Evolutionary conservation across 1,140 invertebrate species (phyloP).

Genomic region (Heliothis subflexa): DNA sequence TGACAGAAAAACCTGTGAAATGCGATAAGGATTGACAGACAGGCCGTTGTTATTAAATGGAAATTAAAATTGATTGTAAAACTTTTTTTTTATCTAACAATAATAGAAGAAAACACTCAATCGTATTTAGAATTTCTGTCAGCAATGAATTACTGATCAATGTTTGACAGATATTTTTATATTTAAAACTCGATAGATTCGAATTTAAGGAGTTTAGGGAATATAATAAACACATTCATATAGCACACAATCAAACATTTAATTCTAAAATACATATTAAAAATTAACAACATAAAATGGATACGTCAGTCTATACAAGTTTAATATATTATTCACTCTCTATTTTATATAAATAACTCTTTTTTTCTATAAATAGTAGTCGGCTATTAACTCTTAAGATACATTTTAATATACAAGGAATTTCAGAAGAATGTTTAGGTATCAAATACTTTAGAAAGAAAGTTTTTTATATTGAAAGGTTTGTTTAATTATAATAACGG

Average conservation of each 20-base stretch:
- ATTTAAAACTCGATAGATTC: no score
- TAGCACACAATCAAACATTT: constrained; percentile 65
- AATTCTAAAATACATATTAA: constrained; percentile 57
- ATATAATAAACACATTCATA: constrained; percentile 50
- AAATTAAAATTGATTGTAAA: neutral
- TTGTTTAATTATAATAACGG: neutral
- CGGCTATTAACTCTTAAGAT: constrained; percentile 28
- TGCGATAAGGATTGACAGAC: neutral
- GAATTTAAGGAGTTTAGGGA: neutral
- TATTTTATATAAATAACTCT: constrained; percentile 47
- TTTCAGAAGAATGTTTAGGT: constrained; percentile 15
- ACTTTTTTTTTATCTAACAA: neutral
- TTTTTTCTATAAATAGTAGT: constrained; percentile 45
- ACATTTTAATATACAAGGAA: constrained; percentile 29
- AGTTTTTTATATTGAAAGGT: neutral
- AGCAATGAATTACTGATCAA: no score
- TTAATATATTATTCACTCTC: constrained; percentile 60
- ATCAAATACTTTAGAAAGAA: constrained; percentile 1
- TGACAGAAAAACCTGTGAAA: neutral
- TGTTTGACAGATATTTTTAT: no score
- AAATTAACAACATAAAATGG: constrained; percentile 55
- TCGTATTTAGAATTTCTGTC: no score
- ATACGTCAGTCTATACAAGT: constrained; percentile 66
- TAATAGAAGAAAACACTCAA: no score
- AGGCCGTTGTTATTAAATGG: neutral